These are phyloP conservation scores for Parnassius mnemosyne DNA, from an alignment of 2,888 invertebrate genomes.

Conservation along the genomic window DNA sequence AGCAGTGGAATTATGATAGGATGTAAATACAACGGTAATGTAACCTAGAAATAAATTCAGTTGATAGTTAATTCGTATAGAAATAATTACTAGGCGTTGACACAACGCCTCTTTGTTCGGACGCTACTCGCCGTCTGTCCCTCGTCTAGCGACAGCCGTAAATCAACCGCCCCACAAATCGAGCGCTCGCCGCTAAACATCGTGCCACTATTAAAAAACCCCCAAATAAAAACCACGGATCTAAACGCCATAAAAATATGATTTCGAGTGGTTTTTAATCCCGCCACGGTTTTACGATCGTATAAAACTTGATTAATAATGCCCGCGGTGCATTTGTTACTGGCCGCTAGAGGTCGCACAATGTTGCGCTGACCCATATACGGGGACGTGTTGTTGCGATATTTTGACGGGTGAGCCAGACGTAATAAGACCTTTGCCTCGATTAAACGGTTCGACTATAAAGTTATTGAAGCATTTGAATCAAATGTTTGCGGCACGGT, in stretches of 20 bases:
- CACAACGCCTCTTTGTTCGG: conserved; percentile 45
- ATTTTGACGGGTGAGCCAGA: conserved; percentile 70
- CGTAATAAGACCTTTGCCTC: conserved; percentile 56
- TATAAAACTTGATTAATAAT: conserved; percentile 77
- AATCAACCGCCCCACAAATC: conserved; percentile 70
- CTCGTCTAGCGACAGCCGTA: conserved; percentile 65
- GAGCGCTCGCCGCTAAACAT: conserved; percentile 56
- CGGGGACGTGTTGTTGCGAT: conserved; percentile 45
- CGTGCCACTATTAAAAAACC: conserved; percentile 58
- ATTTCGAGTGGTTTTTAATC: conserved; percentile 70
- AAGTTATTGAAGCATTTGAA: conserved; percentile 14
- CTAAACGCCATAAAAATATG: conserved; percentile 78
- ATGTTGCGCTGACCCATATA: conserved; percentile 74
- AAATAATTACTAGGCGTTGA: conserved; percentile 33
- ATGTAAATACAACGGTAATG: neutral
- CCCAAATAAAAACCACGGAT: conserved; percentile 71
- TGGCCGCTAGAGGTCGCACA: conserved; percentile 57
- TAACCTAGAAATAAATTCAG: neutral
- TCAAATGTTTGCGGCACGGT: neutral
- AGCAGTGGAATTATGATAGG: too few species aligned
- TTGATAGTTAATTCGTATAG: conserved; percentile 41
- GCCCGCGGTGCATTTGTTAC: conserved; percentile 47
- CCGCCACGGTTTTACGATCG: conserved; percentile 70
- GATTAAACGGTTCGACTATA: conserved; percentile 25
- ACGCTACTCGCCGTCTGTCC: conserved; percentile 51